phyloP scores from a whole-genome alignment of 2,797 vertebrate species.

The Rhadinocentrus ornatus region DNA sequence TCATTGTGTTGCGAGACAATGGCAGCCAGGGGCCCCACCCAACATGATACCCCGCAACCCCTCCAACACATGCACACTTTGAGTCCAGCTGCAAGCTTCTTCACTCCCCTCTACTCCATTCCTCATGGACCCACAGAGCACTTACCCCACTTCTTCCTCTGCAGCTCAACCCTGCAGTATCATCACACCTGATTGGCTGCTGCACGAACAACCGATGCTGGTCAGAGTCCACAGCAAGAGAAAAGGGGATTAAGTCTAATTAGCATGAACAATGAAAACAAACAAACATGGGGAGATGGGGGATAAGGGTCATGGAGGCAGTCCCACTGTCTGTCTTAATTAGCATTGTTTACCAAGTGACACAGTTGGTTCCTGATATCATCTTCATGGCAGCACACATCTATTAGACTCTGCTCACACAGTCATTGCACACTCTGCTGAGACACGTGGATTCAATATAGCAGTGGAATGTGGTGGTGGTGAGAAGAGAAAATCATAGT shows the following conservation, averaged over 20 bases:
- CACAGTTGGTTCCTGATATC: constrained; percentile 66
- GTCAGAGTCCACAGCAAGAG: constrained; percentile 65
- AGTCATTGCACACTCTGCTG: constrained; percentile 5
- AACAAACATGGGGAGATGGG: constrained; percentile 68
- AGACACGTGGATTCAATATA: constrained; percentile 8
- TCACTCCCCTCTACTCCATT: constrained; percentile 10
- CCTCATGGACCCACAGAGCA: neutral
- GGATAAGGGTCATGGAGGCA: constrained; percentile 72
- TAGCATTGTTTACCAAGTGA: constrained; percentile 83
- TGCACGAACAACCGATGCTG: constrained; percentile 13
- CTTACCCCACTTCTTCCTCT: neutral
- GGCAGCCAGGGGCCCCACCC: constrained; percentile 69
- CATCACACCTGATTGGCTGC: constrained; percentile 61
- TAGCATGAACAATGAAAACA: constrained; percentile 84
- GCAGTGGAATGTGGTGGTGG: neutral
- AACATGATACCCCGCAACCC: constrained; percentile 49
- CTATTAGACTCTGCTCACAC: constrained; percentile 15
- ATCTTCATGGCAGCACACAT: constrained; percentile 30
- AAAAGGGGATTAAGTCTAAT: constrained; percentile 82
- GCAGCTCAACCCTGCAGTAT: constrained; percentile 36
- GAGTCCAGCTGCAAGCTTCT: constrained; percentile 35
- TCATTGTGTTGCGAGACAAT: constrained; percentile 82
- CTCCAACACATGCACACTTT: constrained; percentile 18
- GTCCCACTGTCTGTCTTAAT: constrained; percentile 80
- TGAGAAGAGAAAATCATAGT: neutral